Conservation (phyloP, 2,797 vertebrate species). For the Hipposideros larvatus region DNA sequence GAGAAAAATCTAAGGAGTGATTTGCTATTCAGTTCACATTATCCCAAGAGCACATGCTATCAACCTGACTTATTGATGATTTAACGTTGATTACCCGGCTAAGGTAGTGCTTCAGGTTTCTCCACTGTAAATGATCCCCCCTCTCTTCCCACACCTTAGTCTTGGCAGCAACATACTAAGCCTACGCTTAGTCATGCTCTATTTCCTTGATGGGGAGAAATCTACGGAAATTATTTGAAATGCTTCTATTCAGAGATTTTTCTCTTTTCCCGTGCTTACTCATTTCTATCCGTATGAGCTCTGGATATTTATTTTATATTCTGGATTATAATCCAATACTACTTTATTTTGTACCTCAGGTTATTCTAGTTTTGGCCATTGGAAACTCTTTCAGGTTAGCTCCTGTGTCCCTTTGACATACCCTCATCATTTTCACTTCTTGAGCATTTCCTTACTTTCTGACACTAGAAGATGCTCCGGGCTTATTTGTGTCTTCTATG, state of each 20-base stretch:
- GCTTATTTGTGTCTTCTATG: not conserved
- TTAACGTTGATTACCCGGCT: not conserved
- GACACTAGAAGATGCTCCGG: not conserved
- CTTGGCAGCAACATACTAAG: not conserved
- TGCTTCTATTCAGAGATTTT: not conserved
- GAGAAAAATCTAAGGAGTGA: not conserved
- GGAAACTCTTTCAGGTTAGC: not conserved
- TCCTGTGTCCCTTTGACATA: not conserved
- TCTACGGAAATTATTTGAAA: not conserved
- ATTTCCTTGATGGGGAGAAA: not conserved
- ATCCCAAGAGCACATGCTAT: not conserved
- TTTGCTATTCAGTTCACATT: not conserved
- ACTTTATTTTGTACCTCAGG: conserved; percentile 4
- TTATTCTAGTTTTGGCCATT: not conserved
- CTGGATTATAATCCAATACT: not conserved
- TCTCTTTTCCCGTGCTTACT: not conserved
- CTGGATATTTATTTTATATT: not conserved
- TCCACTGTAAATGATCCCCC: not conserved
- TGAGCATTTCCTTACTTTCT: not conserved
- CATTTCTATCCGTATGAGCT: not conserved
- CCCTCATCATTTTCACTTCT: not conserved
- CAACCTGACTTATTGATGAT: not conserved
- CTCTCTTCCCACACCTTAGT: not conserved
- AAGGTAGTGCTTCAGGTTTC: not conserved
- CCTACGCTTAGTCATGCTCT: not conserved